Evolutionary conservation across 92 coral and sea anemone species (phyloP), one percentile per base, ranked within the genome.

Genomic region (Blastomussa wellsi): DNA sequence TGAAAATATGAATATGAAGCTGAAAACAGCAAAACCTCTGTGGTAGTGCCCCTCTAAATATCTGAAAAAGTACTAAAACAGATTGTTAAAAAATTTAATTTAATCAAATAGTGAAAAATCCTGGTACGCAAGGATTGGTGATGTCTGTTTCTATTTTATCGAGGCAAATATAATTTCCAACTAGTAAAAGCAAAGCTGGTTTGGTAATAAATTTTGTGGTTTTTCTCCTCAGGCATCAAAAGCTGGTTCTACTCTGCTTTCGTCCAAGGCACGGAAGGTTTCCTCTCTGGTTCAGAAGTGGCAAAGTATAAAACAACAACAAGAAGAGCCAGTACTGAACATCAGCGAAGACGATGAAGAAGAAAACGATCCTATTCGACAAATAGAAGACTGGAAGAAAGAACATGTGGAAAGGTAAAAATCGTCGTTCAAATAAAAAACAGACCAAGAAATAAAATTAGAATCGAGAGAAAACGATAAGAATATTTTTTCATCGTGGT

Each of bases 271-370:
- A n/a, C 94, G 93, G 49, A 95, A 95, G 65, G 98, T 96, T 79
- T 96, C 99, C 10, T 92, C 98, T 12, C 89, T 96, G 72, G 99
- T 96, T 16, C 99, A 96, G 52, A 96, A 96, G 72, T 96, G 99
- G 99, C 99, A 96, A 92, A 93, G 91, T 26, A 92, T 96, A 74
- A 92, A 96, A 73, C 90, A 92, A 52, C 88, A 92, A 52, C 86
- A 90, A 14, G 95, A 88, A 29, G 93, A 92, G 60, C 95, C 93
- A 52, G 92, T 80, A 44, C 51, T 89, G 26, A 79, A 84, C 52
- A 93, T 93, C 71, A 91, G 90, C 15, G 95, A 92, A 31, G 99
- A 96, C 44, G 98, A 96, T 26, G 98, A 93, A 36, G 93, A 92
- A 76, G 92, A 81, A 36, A 88, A 77, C n/a, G 86, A 88, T 66